Percentiles rank a stretch among this genome's conserved stretches.
Conservation (phyloP, 2,113 vertebrate species). For the Tyto alba region DNA sequence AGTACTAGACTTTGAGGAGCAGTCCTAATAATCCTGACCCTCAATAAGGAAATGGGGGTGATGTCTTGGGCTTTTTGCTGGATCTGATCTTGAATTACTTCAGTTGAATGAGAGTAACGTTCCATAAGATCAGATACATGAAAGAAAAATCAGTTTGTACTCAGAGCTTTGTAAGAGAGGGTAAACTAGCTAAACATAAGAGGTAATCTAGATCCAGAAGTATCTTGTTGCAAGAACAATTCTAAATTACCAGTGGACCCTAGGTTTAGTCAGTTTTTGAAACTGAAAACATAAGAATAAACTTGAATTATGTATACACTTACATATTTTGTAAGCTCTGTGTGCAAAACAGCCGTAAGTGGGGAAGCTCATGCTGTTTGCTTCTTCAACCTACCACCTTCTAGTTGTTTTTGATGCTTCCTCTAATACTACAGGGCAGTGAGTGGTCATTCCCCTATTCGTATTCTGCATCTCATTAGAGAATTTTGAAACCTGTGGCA, state of each 20-base stretch:
- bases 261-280: background rate
- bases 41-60: background rate
- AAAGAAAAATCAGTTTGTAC: background rate
- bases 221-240: background rate
- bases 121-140: background rate
- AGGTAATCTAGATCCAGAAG: background rate
- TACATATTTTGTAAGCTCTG: background rate
- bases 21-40: background rate
- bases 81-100: background rate
- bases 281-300: background rate
- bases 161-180: background rate
- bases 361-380: background rate
- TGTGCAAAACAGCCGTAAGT: too few species aligned
- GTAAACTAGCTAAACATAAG: fast-evolving
- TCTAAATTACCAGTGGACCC: background rate
- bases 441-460: background rate
- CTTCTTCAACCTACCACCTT: background rate
- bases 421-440: background rate
- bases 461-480: background rate
- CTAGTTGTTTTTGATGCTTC: background rate
- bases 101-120: background rate
- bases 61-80: background rate
- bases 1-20: background rate
- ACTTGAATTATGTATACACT: background rate
- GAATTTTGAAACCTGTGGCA: background rate